Evolutionary conservation across 2,888 invertebrate species (phyloP).

Genomic region (Cryptus armator): DNA sequence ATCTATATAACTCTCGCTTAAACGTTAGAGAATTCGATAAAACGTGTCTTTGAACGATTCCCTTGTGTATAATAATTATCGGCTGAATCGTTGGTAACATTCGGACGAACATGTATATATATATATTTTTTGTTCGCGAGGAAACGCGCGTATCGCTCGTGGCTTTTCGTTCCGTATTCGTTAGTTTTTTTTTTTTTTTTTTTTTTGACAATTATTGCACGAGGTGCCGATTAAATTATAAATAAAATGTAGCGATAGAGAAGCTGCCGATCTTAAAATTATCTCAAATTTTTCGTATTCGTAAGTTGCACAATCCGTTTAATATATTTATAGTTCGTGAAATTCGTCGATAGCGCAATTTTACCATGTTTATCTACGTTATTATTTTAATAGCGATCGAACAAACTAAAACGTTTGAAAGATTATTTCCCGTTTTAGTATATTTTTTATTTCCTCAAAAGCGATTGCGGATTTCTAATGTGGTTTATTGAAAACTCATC

Average conservation of each 20-base stretch:
- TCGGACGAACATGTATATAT: not conserved
- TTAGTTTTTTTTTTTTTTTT: slow-evolving; percentile 23
- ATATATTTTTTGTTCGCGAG: not conserved
- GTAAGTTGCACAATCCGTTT: slow-evolving; percentile 38
- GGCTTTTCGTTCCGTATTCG: not conserved
- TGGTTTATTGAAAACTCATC: slow-evolving; percentile 75
- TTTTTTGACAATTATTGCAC: slow-evolving; percentile 24
- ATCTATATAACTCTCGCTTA: slow-evolving; percentile 49
- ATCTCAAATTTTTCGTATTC: slow-evolving; percentile 25
- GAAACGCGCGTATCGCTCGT: slow-evolving; percentile 39
- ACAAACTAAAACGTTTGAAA: slow-evolving; percentile 57
- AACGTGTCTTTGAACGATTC: slow-evolving; percentile 19
- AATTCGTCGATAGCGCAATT: slow-evolving; percentile 2
- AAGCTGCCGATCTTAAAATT: slow-evolving; percentile 53
- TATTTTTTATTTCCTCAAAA: not conserved
- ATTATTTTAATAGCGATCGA: slow-evolving; percentile 23
- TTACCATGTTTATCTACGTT: slow-evolving; percentile 2
- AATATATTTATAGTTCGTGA: slow-evolving; percentile 7
- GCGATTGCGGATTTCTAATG: slow-evolving; percentile 69
- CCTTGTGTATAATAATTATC: slow-evolving; percentile 21
- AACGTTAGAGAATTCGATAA: slow-evolving; percentile 36
- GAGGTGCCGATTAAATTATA: slow-evolving; percentile 50
- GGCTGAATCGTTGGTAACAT: not conserved
- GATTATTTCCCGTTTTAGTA: slow-evolving; percentile 3
- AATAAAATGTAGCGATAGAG: slow-evolving; percentile 48